These are phyloP conservation scores for Charadrius vociferus DNA, from an alignment of 2,113 vertebrate species.

Conservation along the genomic window DNA sequence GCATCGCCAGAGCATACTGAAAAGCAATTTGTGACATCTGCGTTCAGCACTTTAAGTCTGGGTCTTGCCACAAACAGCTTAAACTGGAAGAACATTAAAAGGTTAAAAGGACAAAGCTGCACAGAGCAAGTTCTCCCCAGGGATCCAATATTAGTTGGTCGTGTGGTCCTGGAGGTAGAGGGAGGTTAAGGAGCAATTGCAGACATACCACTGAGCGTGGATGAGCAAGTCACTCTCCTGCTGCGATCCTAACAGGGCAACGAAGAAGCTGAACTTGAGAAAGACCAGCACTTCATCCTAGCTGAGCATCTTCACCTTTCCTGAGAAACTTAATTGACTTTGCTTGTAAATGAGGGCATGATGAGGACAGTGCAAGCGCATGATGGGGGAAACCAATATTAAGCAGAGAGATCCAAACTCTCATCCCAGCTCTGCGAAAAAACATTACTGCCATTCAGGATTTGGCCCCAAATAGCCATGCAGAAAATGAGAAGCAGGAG, in stretches of 20 bases:
- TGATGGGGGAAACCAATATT: neutral
- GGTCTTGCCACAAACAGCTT: conserved; percentile 27
- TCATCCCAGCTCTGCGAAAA: neutral
- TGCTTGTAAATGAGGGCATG: neutral
- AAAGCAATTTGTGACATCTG: conserved; percentile 68
- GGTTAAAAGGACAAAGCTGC: conserved; percentile 52
- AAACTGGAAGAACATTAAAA: conserved; percentile 34
- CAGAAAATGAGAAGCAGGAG: neutral
- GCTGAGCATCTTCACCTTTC: neutral
- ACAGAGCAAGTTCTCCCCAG: neutral
- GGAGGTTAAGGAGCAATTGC: conserved; percentile 16
- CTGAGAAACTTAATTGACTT: neutral
- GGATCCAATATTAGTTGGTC: neutral
- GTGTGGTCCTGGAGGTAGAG: neutral
- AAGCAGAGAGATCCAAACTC: neutral
- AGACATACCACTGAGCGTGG: neutral
- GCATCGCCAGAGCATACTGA: conserved; percentile 41
- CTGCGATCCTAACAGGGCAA: neutral
- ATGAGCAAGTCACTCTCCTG: neutral
- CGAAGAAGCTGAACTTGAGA: neutral
- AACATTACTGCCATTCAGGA: neutral
- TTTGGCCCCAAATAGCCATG: neutral
- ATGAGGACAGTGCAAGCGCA: neutral
- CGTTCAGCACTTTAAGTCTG: neutral
- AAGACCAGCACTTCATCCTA: neutral